phyloP scores from a whole-genome alignment of 2,113 vertebrate genomes.

The Colius striatus region DNA sequence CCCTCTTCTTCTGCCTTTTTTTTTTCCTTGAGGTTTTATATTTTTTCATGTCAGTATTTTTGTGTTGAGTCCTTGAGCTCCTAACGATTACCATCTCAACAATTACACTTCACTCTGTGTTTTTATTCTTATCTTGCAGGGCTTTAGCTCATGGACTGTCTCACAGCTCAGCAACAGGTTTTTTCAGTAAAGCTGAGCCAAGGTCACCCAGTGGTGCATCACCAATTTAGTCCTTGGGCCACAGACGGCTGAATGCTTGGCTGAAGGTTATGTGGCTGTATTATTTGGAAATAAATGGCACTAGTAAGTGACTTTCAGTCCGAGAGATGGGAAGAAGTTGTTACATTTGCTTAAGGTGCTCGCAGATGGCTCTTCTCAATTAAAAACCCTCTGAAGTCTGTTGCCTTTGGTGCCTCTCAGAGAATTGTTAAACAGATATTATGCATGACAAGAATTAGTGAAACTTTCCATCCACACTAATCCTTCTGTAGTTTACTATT shows the following conservation, averaged over 20 bases:
- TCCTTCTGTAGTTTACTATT: background rate
- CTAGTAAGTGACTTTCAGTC: background rate
- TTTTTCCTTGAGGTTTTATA: background rate
- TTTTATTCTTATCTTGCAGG: slow-evolving; percentile 25
- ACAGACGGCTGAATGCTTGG: background rate
- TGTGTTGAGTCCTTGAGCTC: slow-evolving; percentile 15
- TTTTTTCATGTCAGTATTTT: slow-evolving; percentile 45
- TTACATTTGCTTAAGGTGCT: background rate
- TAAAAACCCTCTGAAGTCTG: background rate
- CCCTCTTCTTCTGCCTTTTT: background rate
- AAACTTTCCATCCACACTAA: background rate
- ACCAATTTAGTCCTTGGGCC: slow-evolving; percentile 18
- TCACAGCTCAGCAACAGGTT: slow-evolving; percentile 8
- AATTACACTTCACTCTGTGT: background rate
- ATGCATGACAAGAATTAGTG: background rate
- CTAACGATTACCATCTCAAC: background rate
- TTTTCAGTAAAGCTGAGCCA: slow-evolving; percentile 22
- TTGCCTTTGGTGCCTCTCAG: background rate
- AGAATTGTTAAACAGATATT: background rate
- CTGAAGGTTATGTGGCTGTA: background rate
- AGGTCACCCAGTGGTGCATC: slow-evolving; percentile 25
- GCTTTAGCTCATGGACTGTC: background rate
- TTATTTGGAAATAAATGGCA: background rate
- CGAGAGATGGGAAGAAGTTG: background rate
- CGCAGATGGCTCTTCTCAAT: background rate